These are phyloP conservation scores for Ophonus ardosiacus DNA, from an alignment of 2,888 invertebrate genomes.

Conservation along the genomic window DNA sequence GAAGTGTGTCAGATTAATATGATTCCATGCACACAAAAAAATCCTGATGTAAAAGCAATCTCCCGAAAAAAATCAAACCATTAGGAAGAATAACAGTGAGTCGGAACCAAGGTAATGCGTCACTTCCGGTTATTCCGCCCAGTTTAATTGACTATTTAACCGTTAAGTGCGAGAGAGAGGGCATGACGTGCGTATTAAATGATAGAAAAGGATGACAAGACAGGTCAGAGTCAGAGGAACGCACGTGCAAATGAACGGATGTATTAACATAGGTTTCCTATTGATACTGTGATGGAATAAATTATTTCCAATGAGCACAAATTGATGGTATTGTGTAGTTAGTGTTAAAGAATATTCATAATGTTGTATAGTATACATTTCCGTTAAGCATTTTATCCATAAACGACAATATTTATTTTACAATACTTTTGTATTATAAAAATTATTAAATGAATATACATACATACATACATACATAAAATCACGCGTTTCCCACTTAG, in stretches of 20 bases:
- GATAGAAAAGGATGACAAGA: slow-evolving; percentile 4
- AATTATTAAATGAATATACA: too few species aligned
- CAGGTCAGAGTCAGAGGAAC: background rate
- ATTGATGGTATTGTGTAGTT: background rate
- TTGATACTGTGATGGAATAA: background rate
- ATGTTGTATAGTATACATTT: background rate
- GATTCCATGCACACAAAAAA: background rate
- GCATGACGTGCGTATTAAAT: background rate
- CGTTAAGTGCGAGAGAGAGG: slow-evolving; percentile 58
- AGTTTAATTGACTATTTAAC: slow-evolving; percentile 68
- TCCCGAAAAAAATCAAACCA: slow-evolving; percentile 37
- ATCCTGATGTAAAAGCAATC: slow-evolving; percentile 19
- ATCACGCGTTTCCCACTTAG: too few species aligned
- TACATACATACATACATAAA: too few species aligned
- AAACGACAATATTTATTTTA: too few species aligned
- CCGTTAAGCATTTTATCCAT: background rate
- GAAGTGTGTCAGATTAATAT: slow-evolving; percentile 20
- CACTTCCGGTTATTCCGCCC: slow-evolving; percentile 68
- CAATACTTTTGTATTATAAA: too few species aligned
- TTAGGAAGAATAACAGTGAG: slow-evolving; percentile 53
- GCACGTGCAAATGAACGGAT: slow-evolving; percentile 49
- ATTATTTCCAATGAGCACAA: background rate
- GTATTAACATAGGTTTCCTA: background rate
- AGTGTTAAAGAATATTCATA: background rate
- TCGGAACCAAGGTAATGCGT: slow-evolving; percentile 68